Base-by-base conservation (phyloP, 2,113 vertebrate species). In the Rhodinocichla rosea region DNA sequence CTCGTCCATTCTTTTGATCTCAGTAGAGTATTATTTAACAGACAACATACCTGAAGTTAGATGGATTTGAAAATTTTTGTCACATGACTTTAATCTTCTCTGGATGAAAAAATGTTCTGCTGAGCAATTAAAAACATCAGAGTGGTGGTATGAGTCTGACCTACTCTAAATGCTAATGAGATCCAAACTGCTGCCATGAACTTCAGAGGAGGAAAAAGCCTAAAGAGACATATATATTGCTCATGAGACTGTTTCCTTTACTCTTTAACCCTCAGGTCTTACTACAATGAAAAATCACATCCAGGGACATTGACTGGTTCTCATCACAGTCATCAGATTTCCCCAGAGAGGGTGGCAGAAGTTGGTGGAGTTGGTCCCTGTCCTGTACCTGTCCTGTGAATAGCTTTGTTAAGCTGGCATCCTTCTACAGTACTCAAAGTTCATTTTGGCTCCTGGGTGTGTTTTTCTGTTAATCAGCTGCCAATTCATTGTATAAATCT, bases 391-490 rank as follows among this genome's bases (percentile, higher is more conserved):
- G 71, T 56, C 23, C 42, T 59, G 35, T 75, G 68, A 33, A 50
- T 24, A 70, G 45, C 52, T 95, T 57, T 70, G 85, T 88, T 39
- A 70, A 44, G 13, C 59, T 95, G 94, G 68, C 55, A 65, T 67
- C 35, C 18, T 92, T 94, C 88, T 79, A 90, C 95, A 70, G 42
- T 33, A 50, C 68, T 94, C 83, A 77, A 77, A 93, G 91, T 70
- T 89, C 39, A 8, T 87, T 84, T 96, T 95, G 94, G 95, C 94
- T 94, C 15, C 68, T 74, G 73, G 56, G 60, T 87, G 52, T 89
- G 64, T 96, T 93, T 97, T 97, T 89, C 86, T 97, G 86, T 80
- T 97, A 95, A 95, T 94, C 91, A 95, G 60, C 47, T 92, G 86
- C 95, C 95, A 95, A 89, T 90, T 56, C 86, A 93, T 96, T 95